These are phyloP conservation scores for Pseudochirops cupreus DNA, from an alignment of 2,797 vertebrate species.

Conservation along the genomic window DNA sequence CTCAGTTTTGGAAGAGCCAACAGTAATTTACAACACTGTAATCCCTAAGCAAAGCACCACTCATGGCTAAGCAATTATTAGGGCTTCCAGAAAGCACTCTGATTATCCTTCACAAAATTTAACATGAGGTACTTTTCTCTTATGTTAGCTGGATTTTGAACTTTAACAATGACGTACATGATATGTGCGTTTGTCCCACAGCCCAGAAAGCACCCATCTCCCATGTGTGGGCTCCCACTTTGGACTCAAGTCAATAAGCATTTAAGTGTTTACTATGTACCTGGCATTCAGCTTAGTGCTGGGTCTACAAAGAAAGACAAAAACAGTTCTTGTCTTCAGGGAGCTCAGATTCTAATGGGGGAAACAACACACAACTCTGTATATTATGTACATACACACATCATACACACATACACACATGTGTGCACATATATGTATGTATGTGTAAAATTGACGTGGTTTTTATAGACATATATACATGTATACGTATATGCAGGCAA, in stretches of 20 bases:
- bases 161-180: not conserved
- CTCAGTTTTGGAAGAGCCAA: not conserved
- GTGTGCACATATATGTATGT: not conserved
- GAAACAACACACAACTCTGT: not conserved
- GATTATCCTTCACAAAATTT: not conserved
- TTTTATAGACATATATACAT: not conserved
- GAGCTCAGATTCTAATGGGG: not conserved
- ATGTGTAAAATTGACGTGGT: not conserved
- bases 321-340: not conserved
- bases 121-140: not conserved
- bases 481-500: not conserved
- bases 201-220: not conserved
- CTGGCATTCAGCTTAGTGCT: not conserved
- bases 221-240: not conserved
- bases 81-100: not conserved
- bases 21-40: not conserved
- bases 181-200: not conserved
- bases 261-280: not conserved
- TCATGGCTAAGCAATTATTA: not conserved
- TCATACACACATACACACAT: too few species aligned
- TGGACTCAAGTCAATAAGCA: not conserved
- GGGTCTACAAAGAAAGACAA: not conserved
- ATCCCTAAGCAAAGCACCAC: not conserved
- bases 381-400: not conserved
- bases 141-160: not conserved